Evolutionary conservation across 2,888 invertebrate genomes (phyloP).

Genomic region (Sphaerophoria rueppellii): DNA sequence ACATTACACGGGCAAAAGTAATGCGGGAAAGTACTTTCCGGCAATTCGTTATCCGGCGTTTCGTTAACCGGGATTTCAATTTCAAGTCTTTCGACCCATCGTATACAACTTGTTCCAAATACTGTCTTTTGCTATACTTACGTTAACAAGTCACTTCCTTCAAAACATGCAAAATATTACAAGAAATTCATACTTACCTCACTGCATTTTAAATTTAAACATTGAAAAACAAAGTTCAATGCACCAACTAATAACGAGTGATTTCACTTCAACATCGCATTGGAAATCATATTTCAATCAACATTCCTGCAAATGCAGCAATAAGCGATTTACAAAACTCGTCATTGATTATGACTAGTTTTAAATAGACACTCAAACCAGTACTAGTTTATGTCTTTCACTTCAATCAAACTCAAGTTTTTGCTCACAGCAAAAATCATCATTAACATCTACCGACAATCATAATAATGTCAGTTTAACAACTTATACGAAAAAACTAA

Average conservation of each 20-base stretch:
- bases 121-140: no score
- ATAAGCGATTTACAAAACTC: conserved; percentile 6
- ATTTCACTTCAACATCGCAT: conserved; percentile 3
- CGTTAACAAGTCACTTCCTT: no score
- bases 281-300: conserved; percentile 16
- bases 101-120: no score
- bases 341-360: conserved; percentile 1
- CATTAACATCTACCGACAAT: background rate
- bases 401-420: conserved; percentile 25
- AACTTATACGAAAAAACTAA: background rate
- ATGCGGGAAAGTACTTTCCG: no score
- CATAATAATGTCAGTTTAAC: background rate
- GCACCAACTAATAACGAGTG: background rate
- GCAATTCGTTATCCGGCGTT: no score
- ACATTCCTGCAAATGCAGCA: background rate
- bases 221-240: background rate
- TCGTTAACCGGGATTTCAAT: no score
- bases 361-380: conserved; percentile 17
- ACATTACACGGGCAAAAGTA: no score
- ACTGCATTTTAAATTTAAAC: no score
- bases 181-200: no score
- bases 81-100: no score
- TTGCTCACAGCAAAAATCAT: conserved; percentile 11
- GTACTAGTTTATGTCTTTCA: conserved; percentile 2
- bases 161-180: no score